These are phyloP conservation scores for Bombus superbus DNA, from an alignment of 1,140 invertebrate species.

Conservation along the genomic window DNA sequence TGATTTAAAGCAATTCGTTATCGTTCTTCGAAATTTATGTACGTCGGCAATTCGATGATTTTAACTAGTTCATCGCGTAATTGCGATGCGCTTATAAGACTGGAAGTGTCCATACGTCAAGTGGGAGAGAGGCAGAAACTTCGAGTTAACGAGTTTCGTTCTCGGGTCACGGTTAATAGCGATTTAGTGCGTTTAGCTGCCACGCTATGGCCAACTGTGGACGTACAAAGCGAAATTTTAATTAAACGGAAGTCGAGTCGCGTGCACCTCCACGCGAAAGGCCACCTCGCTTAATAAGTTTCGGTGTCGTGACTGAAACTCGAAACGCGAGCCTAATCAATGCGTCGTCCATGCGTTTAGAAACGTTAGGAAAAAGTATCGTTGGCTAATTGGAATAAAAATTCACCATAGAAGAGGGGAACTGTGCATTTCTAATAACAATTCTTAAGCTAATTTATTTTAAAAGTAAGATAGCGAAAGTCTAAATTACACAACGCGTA, in stretches of 20 bases:
- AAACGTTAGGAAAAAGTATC: neutral
- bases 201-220: slow-evolving; percentile 4
- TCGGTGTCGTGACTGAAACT: neutral
- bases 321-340: slow-evolving; percentile 14
- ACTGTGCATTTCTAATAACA: neutral
- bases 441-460: no score
- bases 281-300: slow-evolving; percentile 40
- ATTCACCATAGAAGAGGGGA: neutral
- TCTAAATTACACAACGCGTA: no score
- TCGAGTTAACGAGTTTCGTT: slow-evolving; percentile 38
- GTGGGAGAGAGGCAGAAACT: neutral
- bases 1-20: no score
- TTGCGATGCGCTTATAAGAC: neutral
- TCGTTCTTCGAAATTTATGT: no score
- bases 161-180: slow-evolving; percentile 29
- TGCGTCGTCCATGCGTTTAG: slow-evolving; percentile 3
- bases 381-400: neutral
- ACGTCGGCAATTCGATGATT: neutral
- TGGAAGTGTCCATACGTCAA: neutral
- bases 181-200: slow-evolving; percentile 38
- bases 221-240: slow-evolving; percentile 48
- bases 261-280: neutral
- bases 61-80: no score
- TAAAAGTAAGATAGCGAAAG: no score
- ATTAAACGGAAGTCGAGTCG: slow-evolving; percentile 38